Percentiles rank a stretch among this genome's conserved stretches.
Conservation (phyloP, 2,113 vertebrate genomes). For the Siphamia tubifer region DNA sequence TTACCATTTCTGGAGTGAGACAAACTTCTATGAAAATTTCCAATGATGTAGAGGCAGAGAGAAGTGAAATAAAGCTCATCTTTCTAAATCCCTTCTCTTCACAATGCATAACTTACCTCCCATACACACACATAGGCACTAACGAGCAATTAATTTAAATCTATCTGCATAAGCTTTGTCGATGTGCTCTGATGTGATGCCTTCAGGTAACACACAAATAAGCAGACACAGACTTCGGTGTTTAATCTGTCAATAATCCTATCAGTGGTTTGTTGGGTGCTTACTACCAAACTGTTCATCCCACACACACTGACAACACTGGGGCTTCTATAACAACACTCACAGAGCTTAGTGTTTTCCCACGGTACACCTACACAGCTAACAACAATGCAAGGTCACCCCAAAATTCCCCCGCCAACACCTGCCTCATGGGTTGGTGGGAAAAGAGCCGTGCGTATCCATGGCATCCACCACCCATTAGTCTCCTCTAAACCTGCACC, state of each 20-base stretch:
- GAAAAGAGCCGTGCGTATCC: conserved; percentile 14
- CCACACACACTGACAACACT: not conserved
- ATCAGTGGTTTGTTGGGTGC: not conserved
- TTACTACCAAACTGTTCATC: not conserved
- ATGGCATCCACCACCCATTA: conserved; percentile 7
- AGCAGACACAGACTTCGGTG: not conserved
- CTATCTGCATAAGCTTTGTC: conserved; percentile 14
- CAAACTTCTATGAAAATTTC: not conserved
- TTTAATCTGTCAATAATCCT: conserved; percentile 23
- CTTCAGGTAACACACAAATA: not conserved
- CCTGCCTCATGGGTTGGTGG: conserved; percentile 23
- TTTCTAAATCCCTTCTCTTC: conserved; percentile 17
- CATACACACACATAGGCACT: not conserved
- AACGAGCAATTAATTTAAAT: conserved; percentile 6
- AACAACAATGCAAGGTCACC: conserved; percentile 8
- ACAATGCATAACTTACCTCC: not conserved
- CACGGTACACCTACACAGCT: not conserved
- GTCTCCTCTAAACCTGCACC: conserved; percentile 20
- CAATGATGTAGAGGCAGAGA: not conserved
- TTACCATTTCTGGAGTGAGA: not conserved
- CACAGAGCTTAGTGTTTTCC: not conserved
- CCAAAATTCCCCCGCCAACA: not conserved
- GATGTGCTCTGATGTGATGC: not conserved
- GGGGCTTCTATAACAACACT: not conserved
- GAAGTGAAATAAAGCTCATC: not conserved